These are phyloP conservation scores for Hydropsyche betteni DNA, from an alignment of 2,888 invertebrate species.

Conservation along the genomic window DNA sequence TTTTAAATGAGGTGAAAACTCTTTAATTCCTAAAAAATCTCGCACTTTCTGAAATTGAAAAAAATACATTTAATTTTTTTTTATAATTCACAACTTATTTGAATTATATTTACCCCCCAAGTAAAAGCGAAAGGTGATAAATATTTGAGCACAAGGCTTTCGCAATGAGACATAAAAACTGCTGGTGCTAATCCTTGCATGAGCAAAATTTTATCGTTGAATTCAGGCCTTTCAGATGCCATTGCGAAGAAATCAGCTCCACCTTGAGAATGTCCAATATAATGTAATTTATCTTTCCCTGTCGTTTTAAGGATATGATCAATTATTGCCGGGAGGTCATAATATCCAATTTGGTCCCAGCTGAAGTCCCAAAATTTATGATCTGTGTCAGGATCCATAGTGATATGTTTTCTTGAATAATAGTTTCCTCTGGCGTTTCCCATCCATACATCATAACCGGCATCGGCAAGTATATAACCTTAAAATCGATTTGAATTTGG, in stretches of 20 bases:
- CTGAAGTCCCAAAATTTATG: slow-evolving; percentile 66
- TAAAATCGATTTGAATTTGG: slow-evolving; percentile 44
- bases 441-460: slow-evolving; percentile 82
- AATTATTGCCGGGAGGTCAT: slow-evolving; percentile 80
- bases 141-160: slow-evolving; percentile 63
- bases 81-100: not conserved
- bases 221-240: slow-evolving; percentile 67
- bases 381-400: slow-evolving; percentile 59
- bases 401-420: slow-evolving; percentile 70
- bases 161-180: slow-evolving; percentile 63
- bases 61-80: slow-evolving; percentile 23
- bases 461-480: slow-evolving; percentile 70
- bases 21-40: slow-evolving; percentile 59
- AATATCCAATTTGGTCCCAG: slow-evolving; percentile 80
- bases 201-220: slow-evolving; percentile 67
- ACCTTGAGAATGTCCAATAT: slow-evolving; percentile 79
- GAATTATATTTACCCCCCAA: slow-evolving; percentile 58
- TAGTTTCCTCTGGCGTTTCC: slow-evolving; percentile 81
- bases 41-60: slow-evolving; percentile 54
- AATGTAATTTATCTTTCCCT: slow-evolving; percentile 68
- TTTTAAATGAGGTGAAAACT: slow-evolving; percentile 62
- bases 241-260: slow-evolving; percentile 71
- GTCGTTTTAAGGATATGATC: slow-evolving; percentile 70
- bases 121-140: slow-evolving; percentile 62
- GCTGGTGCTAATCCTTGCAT: slow-evolving; percentile 72